Conservation (phyloP, 2,113 vertebrate genomes). For the Elephantulus edwardii region DNA sequence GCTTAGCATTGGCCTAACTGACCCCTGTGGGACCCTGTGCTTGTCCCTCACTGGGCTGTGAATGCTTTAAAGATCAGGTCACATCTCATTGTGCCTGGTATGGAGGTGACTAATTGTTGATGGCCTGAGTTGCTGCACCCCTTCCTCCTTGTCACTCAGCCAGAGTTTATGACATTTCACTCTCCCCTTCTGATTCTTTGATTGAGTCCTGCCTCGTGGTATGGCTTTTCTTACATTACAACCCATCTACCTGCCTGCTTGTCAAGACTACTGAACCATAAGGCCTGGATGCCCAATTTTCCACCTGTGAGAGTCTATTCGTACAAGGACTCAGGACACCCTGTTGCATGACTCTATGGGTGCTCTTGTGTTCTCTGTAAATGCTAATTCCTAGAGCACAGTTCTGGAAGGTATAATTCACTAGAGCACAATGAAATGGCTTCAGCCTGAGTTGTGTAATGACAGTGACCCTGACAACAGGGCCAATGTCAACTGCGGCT, state of each 20-base stretch:
- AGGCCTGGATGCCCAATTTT: not conserved
- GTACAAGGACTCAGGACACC: too few relatives aligned
- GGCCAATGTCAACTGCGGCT: not conserved
- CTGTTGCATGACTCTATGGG: not conserved
- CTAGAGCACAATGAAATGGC: not conserved
- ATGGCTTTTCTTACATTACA: not conserved
- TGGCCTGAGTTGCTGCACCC: not conserved
- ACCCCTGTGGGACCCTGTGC: not conserved
- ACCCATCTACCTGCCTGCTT: not conserved
- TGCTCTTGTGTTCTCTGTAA: not conserved
- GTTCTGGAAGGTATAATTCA: not conserved
- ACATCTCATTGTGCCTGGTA: not conserved
- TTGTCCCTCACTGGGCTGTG: not conserved
- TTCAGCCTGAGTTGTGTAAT: not conserved
- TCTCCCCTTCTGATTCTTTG: not conserved
- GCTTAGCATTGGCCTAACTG: not conserved
- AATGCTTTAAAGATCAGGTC: not conserved
- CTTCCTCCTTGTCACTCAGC: not conserved
- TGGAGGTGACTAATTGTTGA: not conserved
- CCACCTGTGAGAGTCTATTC: not conserved
- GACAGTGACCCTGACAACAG: too few relatives aligned
- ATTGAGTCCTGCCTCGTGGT: not conserved
- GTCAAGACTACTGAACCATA: not conserved
- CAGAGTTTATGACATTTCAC: not conserved
- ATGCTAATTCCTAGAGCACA: not conserved